phyloP scores from a whole-genome alignment of 2,113 vertebrate species.

The Myrmophylax atrothorax region DNA sequence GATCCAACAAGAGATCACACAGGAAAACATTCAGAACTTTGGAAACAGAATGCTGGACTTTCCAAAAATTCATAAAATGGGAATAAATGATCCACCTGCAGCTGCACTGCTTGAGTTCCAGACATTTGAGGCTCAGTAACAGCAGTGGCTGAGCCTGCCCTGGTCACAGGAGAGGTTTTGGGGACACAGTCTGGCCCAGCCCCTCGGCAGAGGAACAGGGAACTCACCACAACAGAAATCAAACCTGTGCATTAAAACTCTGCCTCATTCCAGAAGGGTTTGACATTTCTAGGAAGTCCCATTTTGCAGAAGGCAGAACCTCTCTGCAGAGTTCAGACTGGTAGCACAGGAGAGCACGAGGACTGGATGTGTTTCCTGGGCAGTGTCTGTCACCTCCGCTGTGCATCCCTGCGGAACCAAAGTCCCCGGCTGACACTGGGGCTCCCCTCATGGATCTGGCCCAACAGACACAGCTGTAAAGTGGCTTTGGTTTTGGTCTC shows the following conservation, averaged over 20 bases:
- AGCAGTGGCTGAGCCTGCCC: background rate
- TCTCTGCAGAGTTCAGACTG: constrained; percentile 32
- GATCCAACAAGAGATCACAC: background rate
- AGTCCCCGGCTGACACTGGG: background rate
- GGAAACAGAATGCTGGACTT: background rate
- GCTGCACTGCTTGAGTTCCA: rapidly evolving
- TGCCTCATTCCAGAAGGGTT: background rate
- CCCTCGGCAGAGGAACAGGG: background rate
- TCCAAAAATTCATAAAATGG: background rate
- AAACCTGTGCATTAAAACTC: background rate
- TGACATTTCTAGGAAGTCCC: background rate
- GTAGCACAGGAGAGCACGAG: constrained; percentile 51
- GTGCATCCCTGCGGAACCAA: background rate
- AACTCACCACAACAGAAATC: background rate
- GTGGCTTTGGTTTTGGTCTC: constrained; percentile 21
- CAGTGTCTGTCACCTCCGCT: background rate
- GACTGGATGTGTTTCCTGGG: constrained; percentile 50
- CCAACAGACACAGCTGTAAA: constrained; percentile 16
- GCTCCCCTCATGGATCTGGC: constrained; percentile 3
- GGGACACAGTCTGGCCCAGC: background rate
- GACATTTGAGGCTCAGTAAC: background rate
- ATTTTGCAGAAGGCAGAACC: constrained; percentile 26
- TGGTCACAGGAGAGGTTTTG: rapidly evolving
- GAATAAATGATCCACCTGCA: background rate
- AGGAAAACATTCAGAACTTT: background rate